These are phyloP conservation scores for Acipenser transmontanus DNA, from an alignment of 2,797 vertebrate species.

Conservation along the genomic window DNA sequence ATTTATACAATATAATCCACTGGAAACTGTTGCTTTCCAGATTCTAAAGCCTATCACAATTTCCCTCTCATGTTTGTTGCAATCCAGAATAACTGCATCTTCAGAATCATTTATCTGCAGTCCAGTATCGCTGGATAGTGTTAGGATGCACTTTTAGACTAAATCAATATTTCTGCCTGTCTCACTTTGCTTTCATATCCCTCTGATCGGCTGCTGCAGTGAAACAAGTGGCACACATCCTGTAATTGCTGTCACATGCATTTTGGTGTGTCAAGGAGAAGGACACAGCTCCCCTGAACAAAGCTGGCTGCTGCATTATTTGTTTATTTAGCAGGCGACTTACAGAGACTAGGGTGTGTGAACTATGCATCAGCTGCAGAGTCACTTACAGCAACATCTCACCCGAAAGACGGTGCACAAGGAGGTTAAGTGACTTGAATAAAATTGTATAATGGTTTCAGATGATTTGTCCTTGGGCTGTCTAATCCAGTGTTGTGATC, in stretches of 20 bases:
- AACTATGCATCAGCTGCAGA: too few species aligned
- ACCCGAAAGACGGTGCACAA: too few species aligned
- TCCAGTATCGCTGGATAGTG: too few species aligned
- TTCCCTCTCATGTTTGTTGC: too few species aligned
- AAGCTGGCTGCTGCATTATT: slow-evolving; percentile 28
- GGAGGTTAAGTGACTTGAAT: too few species aligned
- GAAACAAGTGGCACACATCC: slow-evolving; percentile 16
- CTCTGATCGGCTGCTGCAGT: slow-evolving; percentile 9
- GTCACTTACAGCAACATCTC: too few species aligned
- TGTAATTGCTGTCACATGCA: slow-evolving; percentile 35
- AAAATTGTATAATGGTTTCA: slow-evolving; percentile 17
- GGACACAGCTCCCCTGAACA: slow-evolving; percentile 8
- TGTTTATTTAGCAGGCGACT: background rate
- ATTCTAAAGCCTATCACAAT: too few species aligned
- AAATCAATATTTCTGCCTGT: slow-evolving; percentile 27
- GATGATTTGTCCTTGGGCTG: slow-evolving; percentile 18
- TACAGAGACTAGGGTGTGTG: too few species aligned
- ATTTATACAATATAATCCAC: too few species aligned
- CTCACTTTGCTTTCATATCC: slow-evolving; percentile 27
- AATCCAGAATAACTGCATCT: too few species aligned
- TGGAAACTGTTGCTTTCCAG: too few species aligned
- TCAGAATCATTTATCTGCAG: too few species aligned
- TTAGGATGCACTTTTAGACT: slow-evolving; percentile 1
- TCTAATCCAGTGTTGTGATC: slow-evolving; percentile 22
- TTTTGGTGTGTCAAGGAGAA: slow-evolving; percentile 41